These are phyloP conservation scores for Enchytraeus crypticus DNA, from an alignment of 2,888 invertebrate species.

Conservation along the genomic window DNA sequence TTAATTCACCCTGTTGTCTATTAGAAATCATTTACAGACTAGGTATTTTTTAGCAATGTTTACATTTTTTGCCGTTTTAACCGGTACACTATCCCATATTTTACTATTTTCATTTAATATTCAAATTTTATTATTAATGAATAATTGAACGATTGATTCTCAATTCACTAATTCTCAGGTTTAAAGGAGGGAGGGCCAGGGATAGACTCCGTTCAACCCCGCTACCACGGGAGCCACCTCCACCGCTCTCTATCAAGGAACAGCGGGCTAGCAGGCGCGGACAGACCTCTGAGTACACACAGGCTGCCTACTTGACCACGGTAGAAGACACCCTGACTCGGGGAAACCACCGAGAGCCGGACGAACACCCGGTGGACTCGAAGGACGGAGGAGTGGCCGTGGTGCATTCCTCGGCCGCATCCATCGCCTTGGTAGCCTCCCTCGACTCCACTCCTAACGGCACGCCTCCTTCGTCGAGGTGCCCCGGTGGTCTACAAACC, in stretches of 20 bases:
- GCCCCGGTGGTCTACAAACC: neutral
- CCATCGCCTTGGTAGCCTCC: neutral
- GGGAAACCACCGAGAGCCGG: neutral
- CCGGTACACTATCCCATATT: no score
- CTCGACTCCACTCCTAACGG: neutral
- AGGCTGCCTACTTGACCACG: neutral
- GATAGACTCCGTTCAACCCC: neutral
- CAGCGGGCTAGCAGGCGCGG: neutral
- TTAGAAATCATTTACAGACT: no score
- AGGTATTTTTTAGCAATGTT: no score
- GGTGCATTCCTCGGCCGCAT: neutral
- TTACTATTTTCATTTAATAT: no score
- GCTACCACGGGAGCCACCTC: neutral
- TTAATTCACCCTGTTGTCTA: no score
- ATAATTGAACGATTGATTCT: no score
- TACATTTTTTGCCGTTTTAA: no score
- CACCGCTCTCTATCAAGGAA: neutral
- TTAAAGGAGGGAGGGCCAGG: neutral
- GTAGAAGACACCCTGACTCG: neutral
- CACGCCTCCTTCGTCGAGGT: neutral
- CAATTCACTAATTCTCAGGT: no score
- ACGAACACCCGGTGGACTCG: neutral
- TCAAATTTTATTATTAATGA: no score
- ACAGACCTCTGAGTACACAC: neutral
- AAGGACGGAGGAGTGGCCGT: neutral